These are phyloP conservation scores for Trochalopteron elliotii DNA, from an alignment of 2,113 vertebrate genomes.

Conservation along the genomic window DNA sequence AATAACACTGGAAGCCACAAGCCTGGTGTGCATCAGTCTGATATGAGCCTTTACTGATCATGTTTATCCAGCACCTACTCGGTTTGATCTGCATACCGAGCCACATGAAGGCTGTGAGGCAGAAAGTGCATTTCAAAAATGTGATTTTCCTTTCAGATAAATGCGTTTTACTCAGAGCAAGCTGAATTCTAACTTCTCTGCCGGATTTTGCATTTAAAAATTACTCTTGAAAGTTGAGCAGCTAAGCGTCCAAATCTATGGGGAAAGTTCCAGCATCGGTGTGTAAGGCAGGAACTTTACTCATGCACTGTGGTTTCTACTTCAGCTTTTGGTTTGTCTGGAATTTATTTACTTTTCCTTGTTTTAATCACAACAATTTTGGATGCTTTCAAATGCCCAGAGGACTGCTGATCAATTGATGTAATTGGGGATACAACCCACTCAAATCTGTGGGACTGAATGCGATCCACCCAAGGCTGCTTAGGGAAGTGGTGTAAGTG, in stretches of 20 bases:
- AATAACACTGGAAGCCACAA: slow-evolving; percentile 33
- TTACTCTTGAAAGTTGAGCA: slow-evolving; percentile 60
- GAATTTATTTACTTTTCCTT: neutral
- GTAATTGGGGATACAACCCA: neutral
- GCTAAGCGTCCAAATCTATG: slow-evolving; percentile 15
- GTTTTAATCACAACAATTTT: neutral
- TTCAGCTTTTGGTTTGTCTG: neutral
- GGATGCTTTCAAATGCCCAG: neutral
- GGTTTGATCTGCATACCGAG: slow-evolving; percentile 10
- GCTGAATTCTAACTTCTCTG: slow-evolving; percentile 45
- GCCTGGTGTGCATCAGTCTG: slow-evolving; percentile 16
- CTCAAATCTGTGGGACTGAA: neutral
- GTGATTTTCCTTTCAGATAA: slow-evolving; percentile 63
- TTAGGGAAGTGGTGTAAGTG: neutral
- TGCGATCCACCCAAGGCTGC: neutral
- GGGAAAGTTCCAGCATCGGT: neutral
- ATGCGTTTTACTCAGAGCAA: neutral
- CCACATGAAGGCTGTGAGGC: slow-evolving; percentile 53
- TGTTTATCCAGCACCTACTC: slow-evolving; percentile 46
- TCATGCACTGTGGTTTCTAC: neutral
- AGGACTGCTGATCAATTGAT: neutral
- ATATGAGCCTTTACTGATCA: slow-evolving; percentile 42
- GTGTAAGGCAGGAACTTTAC: neutral
- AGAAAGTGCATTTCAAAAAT: slow-evolving; percentile 62
- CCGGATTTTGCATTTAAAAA: slow-evolving; percentile 47